Evolutionary conservation across 2,113 vertebrate genomes (phyloP).

Genomic region (Megaceryle maxima): DNA sequence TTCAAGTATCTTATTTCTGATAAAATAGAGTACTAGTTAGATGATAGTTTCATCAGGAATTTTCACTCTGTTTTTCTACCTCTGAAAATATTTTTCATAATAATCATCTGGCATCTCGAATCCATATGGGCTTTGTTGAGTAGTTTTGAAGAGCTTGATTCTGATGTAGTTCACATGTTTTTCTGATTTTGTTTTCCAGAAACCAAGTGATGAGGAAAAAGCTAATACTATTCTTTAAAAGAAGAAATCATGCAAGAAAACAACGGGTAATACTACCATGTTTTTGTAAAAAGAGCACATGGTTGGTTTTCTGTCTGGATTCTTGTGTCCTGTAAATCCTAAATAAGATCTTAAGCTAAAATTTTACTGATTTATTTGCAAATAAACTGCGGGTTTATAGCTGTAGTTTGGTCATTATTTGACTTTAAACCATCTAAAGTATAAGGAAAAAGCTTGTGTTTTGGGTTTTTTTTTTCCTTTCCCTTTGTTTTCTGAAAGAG

Average conservation of each 20-base stretch:
- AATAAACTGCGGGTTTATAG: not conserved
- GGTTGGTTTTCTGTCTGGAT: not conserved
- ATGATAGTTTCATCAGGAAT: not conserved
- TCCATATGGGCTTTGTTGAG: not conserved
- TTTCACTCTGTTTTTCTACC: not conserved
- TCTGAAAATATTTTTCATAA: not conserved
- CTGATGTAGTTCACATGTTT: not conserved
- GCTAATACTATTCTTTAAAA: conserved; percentile 98
- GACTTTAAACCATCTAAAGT: not conserved
- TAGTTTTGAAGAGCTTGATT: not conserved
- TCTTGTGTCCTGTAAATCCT: not conserved
- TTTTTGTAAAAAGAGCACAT: not conserved
- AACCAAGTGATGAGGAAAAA: conserved; percentile 99
- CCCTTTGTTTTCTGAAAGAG: not conserved
- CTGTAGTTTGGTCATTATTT: not conserved
- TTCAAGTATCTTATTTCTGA: not conserved
- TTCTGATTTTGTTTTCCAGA: conserved; percentile 77
- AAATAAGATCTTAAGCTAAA: not conserved
- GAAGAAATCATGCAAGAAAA: conserved; percentile 98
- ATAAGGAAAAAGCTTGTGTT: not conserved
- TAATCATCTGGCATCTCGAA: not conserved
- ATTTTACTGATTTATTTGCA: not conserved
- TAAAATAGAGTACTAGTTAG: not conserved
- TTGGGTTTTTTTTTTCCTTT: not conserved
- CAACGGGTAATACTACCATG: conserved; percentile 87